Evolutionary conservation across 1,140 invertebrate genomes (phyloP), one percentile per base, ranked within the genome.

Genomic region (Diorhabda carinulata): DNA sequence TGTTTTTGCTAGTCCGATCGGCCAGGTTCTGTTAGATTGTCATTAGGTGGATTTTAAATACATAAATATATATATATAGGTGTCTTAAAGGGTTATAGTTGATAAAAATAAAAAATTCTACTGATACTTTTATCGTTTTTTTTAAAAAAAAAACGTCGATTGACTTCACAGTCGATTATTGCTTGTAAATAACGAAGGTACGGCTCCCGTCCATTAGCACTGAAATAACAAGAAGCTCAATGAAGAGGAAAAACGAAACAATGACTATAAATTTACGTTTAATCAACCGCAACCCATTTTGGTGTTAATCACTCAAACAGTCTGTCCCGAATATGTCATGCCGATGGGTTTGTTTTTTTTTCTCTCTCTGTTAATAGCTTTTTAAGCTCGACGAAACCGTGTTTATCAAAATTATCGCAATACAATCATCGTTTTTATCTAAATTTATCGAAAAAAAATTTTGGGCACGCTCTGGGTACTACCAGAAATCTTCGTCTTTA

Each of bases 1-100:
- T 76, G 70, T 72, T 69, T 73, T 67, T 68, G 75, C 76, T 78
- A 78, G 76, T 78, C 76, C 67, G 72, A 76, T 76, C 72, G 76
- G 76, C 76, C 76, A 78, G 76, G 65, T 5, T 61, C 41, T 10
- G 40, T 52, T 52, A 52, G 47, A 52, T n/a, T 52, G 47, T 52
- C 6, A 52, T 52, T 52, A 52, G 47, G 6, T 52, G 47, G 47
- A 8, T 52, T 52, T 52, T 52, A 52, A 52, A 52, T 25, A 25
- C 25, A 25, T 25, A 25, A 1, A 25, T 1, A 25, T 25, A 25
- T 25, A 25, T 25, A 1, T 25, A 25, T 25, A 25, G 25, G 25
- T 25, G 25, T 25, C 25, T 25, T 25, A 25, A 25, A 25, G 25
- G 25, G 25, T 25, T 25, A 1, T 1, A 25, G 25, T 25, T 25